Evolutionary conservation across 2,797 vertebrate species (phyloP).

Genomic region (Pristis pectinata): DNA sequence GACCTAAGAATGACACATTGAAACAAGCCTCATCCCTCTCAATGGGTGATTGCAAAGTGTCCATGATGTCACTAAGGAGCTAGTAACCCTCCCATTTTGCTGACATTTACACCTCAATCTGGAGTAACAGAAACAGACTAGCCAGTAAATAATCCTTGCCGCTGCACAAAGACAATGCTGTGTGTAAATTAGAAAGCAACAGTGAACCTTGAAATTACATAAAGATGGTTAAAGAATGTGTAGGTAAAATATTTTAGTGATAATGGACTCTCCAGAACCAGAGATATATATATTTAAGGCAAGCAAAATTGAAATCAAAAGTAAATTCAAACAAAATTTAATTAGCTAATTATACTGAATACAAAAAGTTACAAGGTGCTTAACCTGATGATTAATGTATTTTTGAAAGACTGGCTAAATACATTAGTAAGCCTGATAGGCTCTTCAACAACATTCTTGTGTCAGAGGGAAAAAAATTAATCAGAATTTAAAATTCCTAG

Average conservation of each 20-base stretch:
- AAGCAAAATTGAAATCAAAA: background rate
- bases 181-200: background rate
- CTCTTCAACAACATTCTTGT: no score
- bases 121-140: background rate
- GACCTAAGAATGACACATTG: background rate
- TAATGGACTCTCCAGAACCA: background rate
- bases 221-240: background rate
- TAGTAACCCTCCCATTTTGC: no score
- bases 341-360: background rate
- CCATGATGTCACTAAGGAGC: background rate
- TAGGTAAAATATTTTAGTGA: background rate
- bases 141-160: background rate
- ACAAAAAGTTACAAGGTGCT: background rate
- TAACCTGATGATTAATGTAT: background rate
- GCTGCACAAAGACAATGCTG: background rate
- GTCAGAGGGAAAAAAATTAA: no score
- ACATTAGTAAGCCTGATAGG: no score
- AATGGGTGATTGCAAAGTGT: background rate
- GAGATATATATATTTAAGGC: background rate
- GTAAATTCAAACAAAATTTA: background rate
- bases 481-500: no score
- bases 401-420: no score
- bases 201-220: no score
- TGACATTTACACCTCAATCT: background rate
- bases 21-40: background rate